Conservation (phyloP, 2,888 invertebrate genomes). For the Camptogramma bilineatum region DNA sequence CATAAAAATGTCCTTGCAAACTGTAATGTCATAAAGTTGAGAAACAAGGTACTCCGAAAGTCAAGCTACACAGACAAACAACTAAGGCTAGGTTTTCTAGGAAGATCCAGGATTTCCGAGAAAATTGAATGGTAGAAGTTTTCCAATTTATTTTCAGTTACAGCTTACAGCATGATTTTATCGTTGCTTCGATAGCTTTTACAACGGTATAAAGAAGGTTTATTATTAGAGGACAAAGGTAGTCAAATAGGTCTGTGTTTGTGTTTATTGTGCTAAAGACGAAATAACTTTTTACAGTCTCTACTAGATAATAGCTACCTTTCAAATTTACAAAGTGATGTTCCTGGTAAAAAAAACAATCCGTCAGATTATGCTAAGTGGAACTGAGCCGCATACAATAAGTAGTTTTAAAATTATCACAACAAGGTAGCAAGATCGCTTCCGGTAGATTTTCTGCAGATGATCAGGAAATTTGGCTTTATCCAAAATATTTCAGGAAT, state of each 20-base stretch:
- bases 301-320: too few species aligned
- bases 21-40: not conserved
- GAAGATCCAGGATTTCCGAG: conserved; percentile 2
- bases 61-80: conserved; percentile 4
- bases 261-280: not conserved
- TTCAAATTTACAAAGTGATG: not conserved
- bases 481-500: too few species aligned
- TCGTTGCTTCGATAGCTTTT: conserved; percentile 1
- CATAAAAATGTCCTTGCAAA: not conserved
- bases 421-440: too few species aligned
- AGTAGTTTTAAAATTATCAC: too few species aligned
- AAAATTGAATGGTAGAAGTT: conserved; percentile 14
- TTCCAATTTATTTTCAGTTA: conserved; percentile 11
- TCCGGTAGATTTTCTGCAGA: too few species aligned
- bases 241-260: not conserved
- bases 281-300: not conserved
- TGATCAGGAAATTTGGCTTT: too few species aligned
- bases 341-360: not conserved
- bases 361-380: not conserved
- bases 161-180: conserved; percentile 1
- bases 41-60: conserved; percentile 3
- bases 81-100: conserved; percentile 6
- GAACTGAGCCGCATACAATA: too few species aligned
- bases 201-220: not conserved
- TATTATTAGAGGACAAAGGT: not conserved